Percentiles rank a stretch among this genome's conserved stretches.
These are phyloP conservation scores for Acipenser ruthenus DNA, from an alignment of 2,797 vertebrate species.

Conservation along the genomic window DNA sequence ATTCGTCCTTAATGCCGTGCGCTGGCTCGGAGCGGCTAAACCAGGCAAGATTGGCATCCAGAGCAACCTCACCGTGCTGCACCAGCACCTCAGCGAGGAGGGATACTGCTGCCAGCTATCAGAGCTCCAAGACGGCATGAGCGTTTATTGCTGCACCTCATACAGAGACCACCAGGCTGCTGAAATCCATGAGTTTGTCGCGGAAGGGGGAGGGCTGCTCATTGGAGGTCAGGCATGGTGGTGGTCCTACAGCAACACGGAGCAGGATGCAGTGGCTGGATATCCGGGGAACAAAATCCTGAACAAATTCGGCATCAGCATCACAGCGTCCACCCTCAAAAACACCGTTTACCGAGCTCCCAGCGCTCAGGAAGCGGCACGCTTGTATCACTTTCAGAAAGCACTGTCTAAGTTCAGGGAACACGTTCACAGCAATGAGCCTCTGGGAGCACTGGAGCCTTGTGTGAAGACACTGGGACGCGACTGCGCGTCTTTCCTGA, in stretches of 20 bases:
- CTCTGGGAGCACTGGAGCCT: constrained; percentile 31
- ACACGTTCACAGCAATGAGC: constrained; percentile 29
- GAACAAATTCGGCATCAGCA: constrained; percentile 56
- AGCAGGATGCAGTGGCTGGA: constrained; percentile 38
- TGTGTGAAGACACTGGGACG: constrained; percentile 42
- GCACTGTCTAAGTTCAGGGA: constrained; percentile 40
- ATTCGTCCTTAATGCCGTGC: constrained; percentile 50
- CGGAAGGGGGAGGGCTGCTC: constrained; percentile 59
- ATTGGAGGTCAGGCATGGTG: constrained; percentile 60
- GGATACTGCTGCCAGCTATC: constrained; percentile 35
- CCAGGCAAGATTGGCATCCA: constrained; percentile 47
- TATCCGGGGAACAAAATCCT: constrained; percentile 58
- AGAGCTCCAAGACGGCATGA: constrained; percentile 27
- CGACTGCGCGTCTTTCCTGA: constrained; percentile 45
- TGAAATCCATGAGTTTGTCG: constrained; percentile 49
- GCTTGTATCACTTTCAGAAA: constrained; percentile 49
- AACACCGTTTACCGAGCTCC: constrained; percentile 25
- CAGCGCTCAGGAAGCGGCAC: constrained; percentile 15
- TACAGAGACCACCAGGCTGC: constrained; percentile 27
- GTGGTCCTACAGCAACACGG: constrained; percentile 46
- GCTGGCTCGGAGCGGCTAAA: constrained; percentile 49
- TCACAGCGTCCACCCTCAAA: constrained; percentile 36
- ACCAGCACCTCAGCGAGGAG: constrained; percentile 29
- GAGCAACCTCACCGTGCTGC: constrained; percentile 33
- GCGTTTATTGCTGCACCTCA: constrained; percentile 53